These are phyloP conservation scores for Dastarcus helophoroides DNA, from an alignment of 2,888 invertebrate genomes.

Conservation along the genomic window DNA sequence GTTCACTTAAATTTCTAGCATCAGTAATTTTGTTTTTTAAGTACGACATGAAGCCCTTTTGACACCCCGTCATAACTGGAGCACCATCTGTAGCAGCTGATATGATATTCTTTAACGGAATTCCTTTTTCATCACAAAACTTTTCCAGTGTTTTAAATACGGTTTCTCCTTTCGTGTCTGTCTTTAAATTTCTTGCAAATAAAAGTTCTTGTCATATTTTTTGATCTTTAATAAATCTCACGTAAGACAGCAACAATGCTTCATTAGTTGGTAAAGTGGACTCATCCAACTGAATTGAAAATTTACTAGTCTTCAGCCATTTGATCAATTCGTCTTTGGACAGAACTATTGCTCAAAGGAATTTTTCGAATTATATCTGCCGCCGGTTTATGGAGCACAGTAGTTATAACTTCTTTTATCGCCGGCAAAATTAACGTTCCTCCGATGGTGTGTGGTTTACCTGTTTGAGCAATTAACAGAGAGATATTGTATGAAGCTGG, in stretches of 20 bases:
- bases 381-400: slow-evolving; percentile 14
- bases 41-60: too few species aligned
- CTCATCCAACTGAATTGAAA: slow-evolving; percentile 18
- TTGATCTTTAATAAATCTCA: too few species aligned
- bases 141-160: too few species aligned
- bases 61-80: too few species aligned
- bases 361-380: slow-evolving; percentile 7
- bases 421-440: slow-evolving; percentile 17
- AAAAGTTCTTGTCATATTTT: too few species aligned
- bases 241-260: slow-evolving; percentile 15
- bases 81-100: too few species aligned
- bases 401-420: slow-evolving; percentile 14
- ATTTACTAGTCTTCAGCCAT: slow-evolving; percentile 16
- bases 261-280: slow-evolving; percentile 18
- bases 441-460: slow-evolving; percentile 14
- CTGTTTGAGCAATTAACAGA: slow-evolving; percentile 11
- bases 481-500: slow-evolving; percentile 15
- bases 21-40: too few species aligned
- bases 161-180: too few species aligned
- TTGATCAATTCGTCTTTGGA: slow-evolving; percentile 17
- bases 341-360: slow-evolving; percentile 14
- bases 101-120: too few species aligned
- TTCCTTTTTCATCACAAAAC: too few species aligned
- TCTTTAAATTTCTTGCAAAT: too few species aligned
- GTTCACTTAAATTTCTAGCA: too few species aligned